Evolutionary conservation across 2,888 invertebrate species (phyloP), one percentile per base, ranked within the genome.

Genomic region (Hydrotaea diabolus): DNA sequence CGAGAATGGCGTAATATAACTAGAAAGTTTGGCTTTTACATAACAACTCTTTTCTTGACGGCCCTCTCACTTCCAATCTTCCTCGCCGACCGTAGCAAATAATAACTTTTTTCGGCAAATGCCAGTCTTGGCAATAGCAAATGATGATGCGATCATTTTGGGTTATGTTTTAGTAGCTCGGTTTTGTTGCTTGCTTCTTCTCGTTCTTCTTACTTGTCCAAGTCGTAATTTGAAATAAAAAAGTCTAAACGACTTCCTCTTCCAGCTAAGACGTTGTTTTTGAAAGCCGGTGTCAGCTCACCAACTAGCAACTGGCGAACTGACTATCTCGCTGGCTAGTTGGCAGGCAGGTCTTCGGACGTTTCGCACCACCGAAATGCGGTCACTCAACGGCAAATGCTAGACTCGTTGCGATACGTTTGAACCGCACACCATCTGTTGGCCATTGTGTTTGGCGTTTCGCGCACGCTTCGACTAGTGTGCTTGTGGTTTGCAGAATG

Each of bases 201-300:
- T 76, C 66, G 62, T 23, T n/a, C n/a, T n/a, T n/a, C n/a, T n/a
- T n/a, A n/a, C n/a, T n/a, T n/a, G n/a, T n/a, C 43, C 43, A 77
- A 13, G 62, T 46, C 69, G 62, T 79, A 82, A 85, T 82, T 85
- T 79, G 55, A 82, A 77, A 82, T 77, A 77, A 79, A 82, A 82
- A 85, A 85, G 76, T 85, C 13, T 59, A 79, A 79, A 82, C 74
- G 76, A 85, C 82, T 85, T 85, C 85, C 85, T 85, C 79, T 79
- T 82, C 53, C 49, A 75, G 62, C 69, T 69, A 74, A 46, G 39
- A 59, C 55, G 8, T 21, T 39, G 21, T 21, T 43, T 19, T 74
- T 43, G 73, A 77, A 80, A 49, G 55, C 66, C n/a, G 43, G 49
- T 26, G 75, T 21, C 46, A 36, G 19, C 26, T 31, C 49, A 31